Conservation (phyloP, 2,888 invertebrate genomes). For the Falcaria lacertinaria region DNA sequence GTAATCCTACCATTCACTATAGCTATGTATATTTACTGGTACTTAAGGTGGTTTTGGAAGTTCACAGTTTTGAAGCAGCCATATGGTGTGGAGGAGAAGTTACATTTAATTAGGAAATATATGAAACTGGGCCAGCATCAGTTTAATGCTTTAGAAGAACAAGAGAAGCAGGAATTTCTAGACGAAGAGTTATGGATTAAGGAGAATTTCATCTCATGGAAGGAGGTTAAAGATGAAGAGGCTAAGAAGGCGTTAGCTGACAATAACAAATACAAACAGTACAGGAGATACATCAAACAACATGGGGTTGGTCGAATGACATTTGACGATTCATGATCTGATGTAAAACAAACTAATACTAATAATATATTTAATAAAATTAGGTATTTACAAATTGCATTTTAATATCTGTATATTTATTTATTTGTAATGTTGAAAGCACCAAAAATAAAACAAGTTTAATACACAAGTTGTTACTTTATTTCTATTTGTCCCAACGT, state of each 20-base stretch:
- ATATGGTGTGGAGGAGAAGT: conserved; percentile 90
- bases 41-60: conserved; percentile 89
- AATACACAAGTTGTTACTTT: conserved; percentile 71
- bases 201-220: conserved; percentile 89
- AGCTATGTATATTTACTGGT: conserved; percentile 86
- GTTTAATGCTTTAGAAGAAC: conserved; percentile 86
- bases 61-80: conserved; percentile 86
- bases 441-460: conserved; percentile 35
- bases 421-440: conserved; percentile 6
- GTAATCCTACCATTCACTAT: conserved; percentile 88
- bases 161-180: conserved; percentile 86
- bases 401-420: conserved; percentile 15
- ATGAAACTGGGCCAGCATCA: conserved; percentile 86
- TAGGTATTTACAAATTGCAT: conserved; percentile 8
- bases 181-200: conserved; percentile 89
- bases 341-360: conserved; percentile 3
- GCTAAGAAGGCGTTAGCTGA: conserved; percentile 91
- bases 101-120: conserved; percentile 89
- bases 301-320: conserved; percentile 94
- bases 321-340: conserved; percentile 88
- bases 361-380: conserved; percentile 12
- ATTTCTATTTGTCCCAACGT: conserved; percentile 69
- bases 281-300: conserved; percentile 93
- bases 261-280: conserved; percentile 92
- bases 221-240: conserved; percentile 89